A percentile compares a stretch with the other conserved stretches of the same genome.
phyloP scores from a whole-genome alignment of 2,797 vertebrate species.

The Cossypha heuglini region DNA sequence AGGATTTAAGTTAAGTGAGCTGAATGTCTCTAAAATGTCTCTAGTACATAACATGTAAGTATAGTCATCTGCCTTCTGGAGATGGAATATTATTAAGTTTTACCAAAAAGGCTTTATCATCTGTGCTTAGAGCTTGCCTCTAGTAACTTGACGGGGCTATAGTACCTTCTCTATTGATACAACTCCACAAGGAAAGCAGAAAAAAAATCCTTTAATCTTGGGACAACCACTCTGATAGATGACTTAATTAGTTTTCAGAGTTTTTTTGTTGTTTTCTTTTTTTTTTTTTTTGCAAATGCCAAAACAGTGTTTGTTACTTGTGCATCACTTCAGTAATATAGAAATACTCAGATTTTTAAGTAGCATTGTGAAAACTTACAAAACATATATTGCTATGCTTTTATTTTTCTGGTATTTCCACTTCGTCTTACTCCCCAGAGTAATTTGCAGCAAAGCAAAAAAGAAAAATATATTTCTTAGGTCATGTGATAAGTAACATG shows the following conservation, averaged over 20 bases:
- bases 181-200: neutral
- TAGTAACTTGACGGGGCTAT: neutral
- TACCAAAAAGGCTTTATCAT: neutral
- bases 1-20: neutral
- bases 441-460: neutral
- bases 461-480: neutral
- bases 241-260: neutral
- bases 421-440: neutral
- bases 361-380: neutral
- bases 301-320: neutral
- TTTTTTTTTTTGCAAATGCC: neutral
- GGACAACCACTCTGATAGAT: neutral
- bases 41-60: neutral
- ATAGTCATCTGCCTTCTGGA: neutral
- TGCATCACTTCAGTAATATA: neutral
- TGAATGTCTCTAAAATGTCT: neutral
- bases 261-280: no score
- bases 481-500: neutral
- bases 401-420: neutral
- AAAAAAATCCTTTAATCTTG: neutral
- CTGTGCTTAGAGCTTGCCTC: neutral
- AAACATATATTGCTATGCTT: neutral
- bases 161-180: neutral
- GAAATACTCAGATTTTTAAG: neutral
- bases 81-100: neutral